Base-by-base conservation (phyloP, 2,113 vertebrate genomes). In the Tragulus kanchil region DNA sequence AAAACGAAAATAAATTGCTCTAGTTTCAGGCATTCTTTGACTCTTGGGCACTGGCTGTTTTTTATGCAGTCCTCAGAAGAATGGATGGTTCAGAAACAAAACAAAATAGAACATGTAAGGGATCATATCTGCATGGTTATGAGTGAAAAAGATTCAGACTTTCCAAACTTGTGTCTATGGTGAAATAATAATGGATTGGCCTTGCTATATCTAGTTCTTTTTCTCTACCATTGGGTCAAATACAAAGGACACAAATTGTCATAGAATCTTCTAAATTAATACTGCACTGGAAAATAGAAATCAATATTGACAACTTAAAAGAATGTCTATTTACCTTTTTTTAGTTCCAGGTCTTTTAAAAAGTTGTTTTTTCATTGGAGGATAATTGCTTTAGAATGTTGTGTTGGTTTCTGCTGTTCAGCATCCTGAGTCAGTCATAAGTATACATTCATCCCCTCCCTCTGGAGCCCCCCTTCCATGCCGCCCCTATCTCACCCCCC, bases 1-100 rank as follows among this genome's bases (percentile, higher is more conserved):
- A 86, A 97, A 97, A 81, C 64, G 28, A 96, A 94, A 97, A 93
- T 89, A 88, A 93, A 95, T 58, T 65, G 42, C 52, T 94, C 15
- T 16, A 45, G 12, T 94, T 86, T 28, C 14, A 95, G 84, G 28
- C 62, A 85, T 93, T 78, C 42, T 89, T 90, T 92, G 25, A 85
- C 83, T 36, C 25, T 8, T 0, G 67, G 8, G 13, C 26, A 56
- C 31, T 56, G 90, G 16, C 17, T 61, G 5, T 79, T n/a, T 56
- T 65, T 54, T 3, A 71, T 10, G 42, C 10, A 1, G 50, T 82
- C 58, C 52, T 97, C 61, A 86, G 85, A 58, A 79, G 64, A 92
- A 81, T 25, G 36, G 61, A 50, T 62, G 62, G 59, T 71, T 93
- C 52, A 59, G 90, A 92, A 95, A 64, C 10, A 69, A 89, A 95